Conservation (phyloP, 2,113 vertebrate species). For the Leiothrix lutea region DNA sequence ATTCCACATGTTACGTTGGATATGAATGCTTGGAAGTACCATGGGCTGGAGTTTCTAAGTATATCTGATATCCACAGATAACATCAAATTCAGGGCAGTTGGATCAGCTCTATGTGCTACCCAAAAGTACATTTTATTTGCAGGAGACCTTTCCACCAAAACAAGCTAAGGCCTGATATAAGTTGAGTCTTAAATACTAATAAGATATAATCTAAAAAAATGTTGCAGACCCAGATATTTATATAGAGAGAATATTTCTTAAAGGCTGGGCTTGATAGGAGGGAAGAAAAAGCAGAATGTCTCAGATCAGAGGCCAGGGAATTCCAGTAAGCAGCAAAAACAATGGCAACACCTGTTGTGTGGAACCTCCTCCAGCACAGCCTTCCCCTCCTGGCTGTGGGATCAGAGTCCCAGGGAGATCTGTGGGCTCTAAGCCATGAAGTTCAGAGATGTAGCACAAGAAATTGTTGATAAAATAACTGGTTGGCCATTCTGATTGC, state of each 20-base stretch:
- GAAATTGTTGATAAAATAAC: neutral
- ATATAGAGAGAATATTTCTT: neutral
- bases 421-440: neutral
- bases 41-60: neutral
- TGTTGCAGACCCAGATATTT: neutral
- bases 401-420: accelerated
- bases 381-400: neutral
- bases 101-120: neutral
- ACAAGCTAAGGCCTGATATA: neutral
- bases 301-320: neutral
- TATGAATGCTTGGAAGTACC: neutral
- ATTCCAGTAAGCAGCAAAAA: neutral
- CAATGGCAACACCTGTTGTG: neutral
- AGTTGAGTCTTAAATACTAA: neutral
- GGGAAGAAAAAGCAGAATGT: neutral
- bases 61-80: neutral
- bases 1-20: neutral
- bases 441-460: neutral
- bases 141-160: neutral
- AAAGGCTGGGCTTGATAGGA: neutral
- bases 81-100: neutral
- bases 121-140: neutral
- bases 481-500: neutral
- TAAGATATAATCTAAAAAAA: neutral
- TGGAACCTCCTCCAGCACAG: neutral